These are phyloP conservation scores for Reinhardtius hippoglossoides DNA, from an alignment of 2,113 vertebrate species.

Conservation along the genomic window DNA sequence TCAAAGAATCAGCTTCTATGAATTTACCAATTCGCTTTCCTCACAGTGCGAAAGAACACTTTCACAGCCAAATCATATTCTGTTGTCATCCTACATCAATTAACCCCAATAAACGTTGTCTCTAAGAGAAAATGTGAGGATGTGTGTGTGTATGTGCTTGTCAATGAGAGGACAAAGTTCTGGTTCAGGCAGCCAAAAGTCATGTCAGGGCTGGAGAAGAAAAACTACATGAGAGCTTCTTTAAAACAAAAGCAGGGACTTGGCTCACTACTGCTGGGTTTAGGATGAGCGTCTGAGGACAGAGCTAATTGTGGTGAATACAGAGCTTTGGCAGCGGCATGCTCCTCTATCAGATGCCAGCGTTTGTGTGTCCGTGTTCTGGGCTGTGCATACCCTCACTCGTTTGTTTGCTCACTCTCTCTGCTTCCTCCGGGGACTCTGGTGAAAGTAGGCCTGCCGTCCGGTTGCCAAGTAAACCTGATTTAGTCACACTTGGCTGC, in stretches of 20 bases:
- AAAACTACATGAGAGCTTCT: slow-evolving; percentile 59
- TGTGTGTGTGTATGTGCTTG: background rate
- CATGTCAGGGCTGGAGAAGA: slow-evolving; percentile 51
- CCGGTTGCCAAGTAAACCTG: slow-evolving; percentile 75
- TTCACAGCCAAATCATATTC: background rate
- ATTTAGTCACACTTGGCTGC: slow-evolving; percentile 75
- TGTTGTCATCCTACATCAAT: slow-evolving; percentile 13
- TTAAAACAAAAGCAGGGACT: slow-evolving; percentile 70
- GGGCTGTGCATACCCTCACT: slow-evolving; percentile 48
- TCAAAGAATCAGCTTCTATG: too few relatives aligned
- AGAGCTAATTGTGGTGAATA: slow-evolving; percentile 77
- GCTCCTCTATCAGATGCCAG: slow-evolving; percentile 73
- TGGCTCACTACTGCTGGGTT: slow-evolving; percentile 66
- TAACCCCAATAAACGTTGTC: slow-evolving; percentile 11
- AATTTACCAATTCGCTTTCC: too few relatives aligned
- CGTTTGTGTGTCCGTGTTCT: slow-evolving; percentile 16
- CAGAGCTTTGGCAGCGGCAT: slow-evolving; percentile 71
- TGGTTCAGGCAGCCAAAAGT: slow-evolving; percentile 35
- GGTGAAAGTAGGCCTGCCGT: slow-evolving; percentile 65
- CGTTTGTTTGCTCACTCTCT: slow-evolving; percentile 53
- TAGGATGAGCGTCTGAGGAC: slow-evolving; percentile 66
- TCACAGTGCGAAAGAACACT: background rate
- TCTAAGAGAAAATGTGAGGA: background rate
- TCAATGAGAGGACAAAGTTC: slow-evolving; percentile 13
- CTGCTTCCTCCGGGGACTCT: slow-evolving; percentile 58